Base-by-base conservation (phyloP, 1,140 invertebrate genomes). In the Danaus melanippus region DNA sequence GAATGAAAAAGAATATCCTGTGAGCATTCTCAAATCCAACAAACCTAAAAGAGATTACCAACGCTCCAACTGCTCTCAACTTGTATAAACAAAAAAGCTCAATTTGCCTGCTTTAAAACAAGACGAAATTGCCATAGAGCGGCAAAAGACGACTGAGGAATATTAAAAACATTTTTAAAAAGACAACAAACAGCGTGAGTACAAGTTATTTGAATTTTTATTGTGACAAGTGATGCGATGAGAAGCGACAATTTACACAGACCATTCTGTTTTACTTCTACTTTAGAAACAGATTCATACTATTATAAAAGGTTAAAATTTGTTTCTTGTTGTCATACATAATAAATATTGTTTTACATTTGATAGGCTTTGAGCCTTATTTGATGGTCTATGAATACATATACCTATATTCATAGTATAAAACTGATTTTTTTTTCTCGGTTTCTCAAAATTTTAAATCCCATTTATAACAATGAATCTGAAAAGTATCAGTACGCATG, bases 101-200 rank as follows among this genome's bases (percentile, higher is more conserved):
- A 79, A 84, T 79, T 81, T 75, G 74, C 65, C 71, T 62, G 78
- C 67, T 83, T 84, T 79, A 84, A 81, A 83, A 82, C 77, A 84
- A 79, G 67, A 60, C 70, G 71, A 76, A 77, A 79, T 81, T 79
- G 78, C 76, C 70, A 77, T 72, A 81, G 72, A 74, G 57, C 69
- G 61, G 53, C 64, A 64, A 77, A 81, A 83, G 76, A 85, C 79
- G 74, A 63, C 53, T 48, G 64, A 68, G 64, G 83, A 84, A 84
- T 86, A 84, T 86, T 84, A 86, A 84, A 84, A 86, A 79, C 71
- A 69, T 72, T 81, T 84, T 83, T 77, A 77, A 84, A 83, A 82
- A 74, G 69, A 74, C 66, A 74, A 76, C 67, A 71, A 66, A 58
- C 61, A 69, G 61, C 51, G 64, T 57, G 65, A 67, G 64, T 62